A percentile compares a stretch with the other conserved stretches of the same genome.
These are phyloP conservation scores for Gadopsis marmoratus DNA, from an alignment of 2,797 vertebrate species.

Conservation along the genomic window DNA sequence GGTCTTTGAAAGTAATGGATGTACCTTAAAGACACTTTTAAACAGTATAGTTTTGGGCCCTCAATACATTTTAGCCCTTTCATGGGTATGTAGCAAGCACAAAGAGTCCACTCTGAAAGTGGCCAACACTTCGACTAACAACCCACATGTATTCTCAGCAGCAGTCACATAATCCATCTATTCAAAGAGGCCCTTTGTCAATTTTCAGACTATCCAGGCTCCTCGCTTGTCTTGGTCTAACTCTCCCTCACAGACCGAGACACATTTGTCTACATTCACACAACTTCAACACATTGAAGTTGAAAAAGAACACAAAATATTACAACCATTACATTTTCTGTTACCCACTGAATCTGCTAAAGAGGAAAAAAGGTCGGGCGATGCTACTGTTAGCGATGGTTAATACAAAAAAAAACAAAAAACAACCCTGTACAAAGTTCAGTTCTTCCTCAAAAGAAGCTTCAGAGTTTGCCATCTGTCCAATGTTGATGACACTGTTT, in stretches of 20 bases:
- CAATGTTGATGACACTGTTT: slow-evolving; percentile 47
- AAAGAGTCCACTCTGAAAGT: slow-evolving; percentile 40
- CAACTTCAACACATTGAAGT: slow-evolving; percentile 63
- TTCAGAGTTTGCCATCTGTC: slow-evolving; percentile 41
- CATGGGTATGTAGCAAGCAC: slow-evolving; percentile 52
- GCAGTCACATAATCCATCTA: slow-evolving; percentile 50
- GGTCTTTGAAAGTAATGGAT: neutral
- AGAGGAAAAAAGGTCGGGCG: slow-evolving; percentile 39
- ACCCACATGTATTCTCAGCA: slow-evolving; percentile 62
- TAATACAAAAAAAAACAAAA: slow-evolving; percentile 49
- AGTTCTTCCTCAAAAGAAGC: slow-evolving; percentile 58
- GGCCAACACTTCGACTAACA: slow-evolving; percentile 24
- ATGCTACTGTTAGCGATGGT: slow-evolving; percentile 74
- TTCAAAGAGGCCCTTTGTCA: slow-evolving; percentile 39
- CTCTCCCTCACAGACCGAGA: slow-evolving; percentile 43
- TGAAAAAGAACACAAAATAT: slow-evolving; percentile 56
- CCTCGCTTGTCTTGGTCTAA: slow-evolving; percentile 28
- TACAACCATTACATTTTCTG: slow-evolving; percentile 33
- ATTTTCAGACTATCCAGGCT: slow-evolving; percentile 19
- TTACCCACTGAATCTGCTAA: slow-evolving; percentile 37
- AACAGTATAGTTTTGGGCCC: slow-evolving; percentile 52
- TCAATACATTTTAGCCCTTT: slow-evolving; percentile 77
- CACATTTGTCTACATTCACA: slow-evolving; percentile 60
- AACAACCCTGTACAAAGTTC: slow-evolving; percentile 75
- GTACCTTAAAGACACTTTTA: neutral